Conservation (phyloP, 2,888 invertebrate genomes). For the Drosophila basisetae region DNA sequence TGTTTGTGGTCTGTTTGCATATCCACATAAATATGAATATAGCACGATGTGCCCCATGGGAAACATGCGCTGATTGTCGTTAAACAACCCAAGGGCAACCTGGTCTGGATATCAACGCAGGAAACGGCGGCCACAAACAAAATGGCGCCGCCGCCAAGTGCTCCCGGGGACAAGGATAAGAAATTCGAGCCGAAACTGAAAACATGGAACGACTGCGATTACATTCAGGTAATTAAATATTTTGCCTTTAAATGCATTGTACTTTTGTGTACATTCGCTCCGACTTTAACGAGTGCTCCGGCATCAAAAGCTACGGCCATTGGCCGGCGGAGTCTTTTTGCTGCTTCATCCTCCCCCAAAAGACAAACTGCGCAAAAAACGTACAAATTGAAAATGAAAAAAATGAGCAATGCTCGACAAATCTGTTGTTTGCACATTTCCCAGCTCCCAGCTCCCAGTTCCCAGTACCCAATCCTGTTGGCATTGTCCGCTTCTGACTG, state of each 20-base stretch:
- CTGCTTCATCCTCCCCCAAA: background rate
- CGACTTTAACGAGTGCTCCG: conserved; percentile 69
- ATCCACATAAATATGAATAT: background rate
- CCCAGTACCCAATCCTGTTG: conserved; percentile 13
- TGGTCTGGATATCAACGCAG: conserved; percentile 93
- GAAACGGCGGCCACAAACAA: conserved; percentile 86
- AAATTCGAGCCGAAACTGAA: conserved; percentile 86
- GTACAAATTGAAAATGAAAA: conserved; percentile 67
- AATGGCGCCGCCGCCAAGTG: conserved; percentile 86
- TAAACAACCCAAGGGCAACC: conserved; percentile 93
- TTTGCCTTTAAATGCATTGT: conserved; percentile 61
- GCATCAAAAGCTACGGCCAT: conserved; percentile 70
- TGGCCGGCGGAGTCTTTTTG: conserved; percentile 39
- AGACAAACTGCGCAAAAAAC: conserved; percentile 61
- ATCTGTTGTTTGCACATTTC: conserved; percentile 67
- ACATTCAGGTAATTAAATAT: conserved; percentile 88
- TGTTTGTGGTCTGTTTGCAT: conserved; percentile 17
- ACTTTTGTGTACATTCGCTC: conserved; percentile 25
- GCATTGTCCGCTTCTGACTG: conserved; percentile 28
- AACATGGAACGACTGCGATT: conserved; percentile 94
- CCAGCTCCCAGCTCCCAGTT: background rate
- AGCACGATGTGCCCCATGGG: conserved; percentile 93
- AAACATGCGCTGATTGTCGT: conserved; percentile 95
- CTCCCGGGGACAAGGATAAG: conserved; percentile 87
- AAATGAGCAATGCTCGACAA: conserved; percentile 66